Evolutionary conservation across 2,888 invertebrate genomes (phyloP).

Genomic region (Brachynemurus nebulosus): DNA sequence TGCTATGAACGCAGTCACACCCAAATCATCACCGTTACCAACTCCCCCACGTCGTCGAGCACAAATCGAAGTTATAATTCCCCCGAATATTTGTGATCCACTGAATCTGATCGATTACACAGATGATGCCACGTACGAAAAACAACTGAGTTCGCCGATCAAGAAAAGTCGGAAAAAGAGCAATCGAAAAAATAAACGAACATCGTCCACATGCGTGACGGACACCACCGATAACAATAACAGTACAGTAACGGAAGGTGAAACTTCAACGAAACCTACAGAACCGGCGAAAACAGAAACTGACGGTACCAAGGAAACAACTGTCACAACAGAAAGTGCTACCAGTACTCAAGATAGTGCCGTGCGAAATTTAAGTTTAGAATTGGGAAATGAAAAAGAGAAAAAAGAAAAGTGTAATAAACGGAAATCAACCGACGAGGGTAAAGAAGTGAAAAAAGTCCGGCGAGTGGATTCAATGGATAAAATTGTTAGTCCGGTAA

Average conservation of each 20-base stretch:
- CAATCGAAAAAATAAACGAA: conserved; percentile 47
- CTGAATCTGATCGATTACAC: conserved; percentile 70
- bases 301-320: conserved; percentile 31
- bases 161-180: conserved; percentile 47
- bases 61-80: conserved; percentile 81
- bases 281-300: conserved; percentile 28
- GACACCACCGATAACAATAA: conserved; percentile 20
- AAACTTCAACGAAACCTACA: conserved; percentile 36
- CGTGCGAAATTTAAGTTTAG: conserved; percentile 22
- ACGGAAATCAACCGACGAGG: conserved; percentile 40
- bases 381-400: conserved; percentile 21
- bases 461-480: conserved; percentile 63
- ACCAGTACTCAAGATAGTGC: conserved; percentile 15
- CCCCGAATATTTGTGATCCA: conserved; percentile 85
- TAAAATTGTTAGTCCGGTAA: conserved; percentile 84
- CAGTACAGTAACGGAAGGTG: conserved; percentile 26
- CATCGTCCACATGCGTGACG: conserved; percentile 29
- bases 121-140: conserved; percentile 71
- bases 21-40: conserved; percentile 81
- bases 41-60: conserved; percentile 67
- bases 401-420: conserved; percentile 40
- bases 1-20: conserved; percentile 80
- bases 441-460: conserved; percentile 39
- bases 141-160: conserved; percentile 56
- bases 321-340: conserved; percentile 8